Evolutionary conservation across 2,113 vertebrate genomes (phyloP).

Genomic region (Puffinus mauretanicus): DNA sequence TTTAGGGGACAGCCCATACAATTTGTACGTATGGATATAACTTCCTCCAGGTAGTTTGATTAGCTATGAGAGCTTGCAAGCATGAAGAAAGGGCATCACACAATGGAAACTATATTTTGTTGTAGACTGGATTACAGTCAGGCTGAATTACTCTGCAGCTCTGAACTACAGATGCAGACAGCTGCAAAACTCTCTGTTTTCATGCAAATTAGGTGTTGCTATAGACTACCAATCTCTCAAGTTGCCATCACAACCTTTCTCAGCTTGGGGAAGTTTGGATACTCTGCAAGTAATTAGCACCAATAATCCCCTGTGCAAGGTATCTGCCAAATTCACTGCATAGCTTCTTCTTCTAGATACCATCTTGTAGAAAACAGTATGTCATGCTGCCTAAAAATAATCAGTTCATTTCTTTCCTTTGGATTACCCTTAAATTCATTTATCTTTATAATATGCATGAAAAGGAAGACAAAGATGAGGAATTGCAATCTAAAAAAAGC

Average conservation of each 20-base stretch:
- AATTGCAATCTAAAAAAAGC: background rate
- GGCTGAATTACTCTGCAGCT: background rate
- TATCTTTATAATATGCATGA: background rate
- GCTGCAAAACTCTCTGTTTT: constrained; percentile 11
- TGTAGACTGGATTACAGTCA: background rate
- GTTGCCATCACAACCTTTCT: background rate
- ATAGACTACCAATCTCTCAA: background rate
- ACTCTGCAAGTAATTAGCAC: constrained; percentile 14
- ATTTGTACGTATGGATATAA: background rate
- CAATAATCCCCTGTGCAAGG: background rate
- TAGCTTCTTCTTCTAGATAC: background rate
- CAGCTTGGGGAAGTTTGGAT: background rate
- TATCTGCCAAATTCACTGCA: background rate
- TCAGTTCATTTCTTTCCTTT: background rate
- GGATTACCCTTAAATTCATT: background rate
- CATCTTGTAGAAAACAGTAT: background rate
- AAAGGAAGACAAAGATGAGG: background rate
- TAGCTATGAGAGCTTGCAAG: background rate
- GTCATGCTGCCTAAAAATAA: background rate
- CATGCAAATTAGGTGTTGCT: constrained; percentile 24
- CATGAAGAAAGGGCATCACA: background rate
- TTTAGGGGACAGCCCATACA: background rate
- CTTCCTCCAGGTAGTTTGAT: background rate
- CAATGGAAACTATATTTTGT: background rate
- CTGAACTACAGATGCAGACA: background rate